Conservation (phyloP, 2,113 vertebrate genomes). For the Ailurus styani region DNA sequence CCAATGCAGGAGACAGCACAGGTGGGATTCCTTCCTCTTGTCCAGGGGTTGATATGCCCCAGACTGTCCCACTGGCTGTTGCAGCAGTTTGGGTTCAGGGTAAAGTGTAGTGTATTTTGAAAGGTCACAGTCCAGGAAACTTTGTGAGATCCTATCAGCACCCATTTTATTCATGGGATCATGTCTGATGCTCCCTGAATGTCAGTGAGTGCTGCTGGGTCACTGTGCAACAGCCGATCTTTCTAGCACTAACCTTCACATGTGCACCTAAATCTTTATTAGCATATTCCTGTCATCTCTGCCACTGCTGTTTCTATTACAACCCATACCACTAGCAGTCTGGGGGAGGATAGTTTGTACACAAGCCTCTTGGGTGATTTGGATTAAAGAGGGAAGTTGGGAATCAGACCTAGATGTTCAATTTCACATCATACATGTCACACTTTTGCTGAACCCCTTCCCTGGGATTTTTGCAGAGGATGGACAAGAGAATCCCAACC, state of each 20-base stretch:
- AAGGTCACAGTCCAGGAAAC: not conserved
- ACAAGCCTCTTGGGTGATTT: not conserved
- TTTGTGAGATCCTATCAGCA: not conserved
- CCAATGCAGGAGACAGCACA: accelerated
- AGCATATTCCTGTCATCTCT: not conserved
- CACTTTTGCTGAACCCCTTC: not conserved
- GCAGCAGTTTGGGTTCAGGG: not conserved
- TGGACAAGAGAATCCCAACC: not conserved
- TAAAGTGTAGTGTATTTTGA: not conserved
- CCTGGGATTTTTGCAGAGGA: not conserved
- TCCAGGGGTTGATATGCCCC: not conserved
- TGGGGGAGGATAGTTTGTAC: not conserved
- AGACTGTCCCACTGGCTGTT: not conserved
- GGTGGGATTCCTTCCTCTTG: not conserved
- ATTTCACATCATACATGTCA: not conserved
- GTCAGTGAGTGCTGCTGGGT: not conserved
- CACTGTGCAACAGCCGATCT: accelerated
- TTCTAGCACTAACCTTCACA: not conserved
- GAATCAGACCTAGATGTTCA: not conserved
- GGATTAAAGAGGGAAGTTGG: not conserved
- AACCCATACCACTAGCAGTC: not conserved
- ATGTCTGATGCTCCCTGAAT: not conserved
- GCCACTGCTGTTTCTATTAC: not conserved
- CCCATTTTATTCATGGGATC: not conserved
- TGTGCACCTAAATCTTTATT: not conserved